phyloP scores from a whole-genome alignment of 2,797 vertebrate species.

The Prionace glauca region DNA sequence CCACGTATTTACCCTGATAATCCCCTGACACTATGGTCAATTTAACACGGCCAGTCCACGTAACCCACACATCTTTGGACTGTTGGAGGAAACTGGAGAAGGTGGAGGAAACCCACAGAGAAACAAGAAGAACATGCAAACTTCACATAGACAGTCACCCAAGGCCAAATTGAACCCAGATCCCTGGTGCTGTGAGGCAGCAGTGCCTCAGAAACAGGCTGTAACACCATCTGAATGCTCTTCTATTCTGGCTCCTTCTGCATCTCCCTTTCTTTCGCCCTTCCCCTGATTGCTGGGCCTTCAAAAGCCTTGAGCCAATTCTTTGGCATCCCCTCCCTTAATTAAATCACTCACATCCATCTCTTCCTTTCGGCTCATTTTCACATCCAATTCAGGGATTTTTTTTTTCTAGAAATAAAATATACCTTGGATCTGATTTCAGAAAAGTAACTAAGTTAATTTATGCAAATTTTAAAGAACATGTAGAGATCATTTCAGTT shows the following conservation, averaged over 20 bases:
- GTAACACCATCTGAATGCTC: background rate
- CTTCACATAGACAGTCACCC: too few relatives aligned
- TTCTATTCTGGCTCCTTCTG: background rate
- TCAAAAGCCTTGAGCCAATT: background rate
- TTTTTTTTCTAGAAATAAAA: background rate
- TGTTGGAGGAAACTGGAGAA: too few relatives aligned
- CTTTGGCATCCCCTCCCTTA: background rate
- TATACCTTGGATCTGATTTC: background rate
- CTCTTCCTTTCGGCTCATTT: background rate
- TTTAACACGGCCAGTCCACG: too few relatives aligned
- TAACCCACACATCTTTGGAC: too few relatives aligned
- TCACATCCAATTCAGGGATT: background rate
- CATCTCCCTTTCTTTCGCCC: background rate
- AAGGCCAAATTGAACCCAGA: too few relatives aligned
- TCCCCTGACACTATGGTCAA: too few relatives aligned
- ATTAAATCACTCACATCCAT: background rate
- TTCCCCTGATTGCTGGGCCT: background rate
- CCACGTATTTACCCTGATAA: too few relatives aligned
- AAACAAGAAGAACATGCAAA: too few relatives aligned
- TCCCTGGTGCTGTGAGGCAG: too few relatives aligned
- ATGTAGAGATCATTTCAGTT: background rate
- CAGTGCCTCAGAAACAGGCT: background rate
- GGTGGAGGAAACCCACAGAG: too few relatives aligned
- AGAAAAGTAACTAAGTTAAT: background rate
- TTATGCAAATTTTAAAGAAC: background rate